A percentile compares a stretch with the other conserved stretches of the same genome.
Conservation (phyloP, 2,797 vertebrate species). For the Nyctibius grandis region DNA sequence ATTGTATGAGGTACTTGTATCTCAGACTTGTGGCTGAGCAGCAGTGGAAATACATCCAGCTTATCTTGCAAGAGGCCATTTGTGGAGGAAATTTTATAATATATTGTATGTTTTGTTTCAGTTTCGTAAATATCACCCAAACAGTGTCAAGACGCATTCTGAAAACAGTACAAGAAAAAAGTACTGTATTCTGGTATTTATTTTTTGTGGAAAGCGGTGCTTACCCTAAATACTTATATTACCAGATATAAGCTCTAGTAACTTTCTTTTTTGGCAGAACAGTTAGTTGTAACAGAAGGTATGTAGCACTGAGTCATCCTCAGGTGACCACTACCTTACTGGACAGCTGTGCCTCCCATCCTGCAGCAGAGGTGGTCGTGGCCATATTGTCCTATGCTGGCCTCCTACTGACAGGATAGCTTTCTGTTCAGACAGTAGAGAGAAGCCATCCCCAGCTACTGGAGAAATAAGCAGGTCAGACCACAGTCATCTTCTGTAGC, state of each 20-base stretch:
- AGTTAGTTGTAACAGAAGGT: not conserved
- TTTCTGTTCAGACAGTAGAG: not conserved
- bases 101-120: not conserved
- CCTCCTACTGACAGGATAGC: not conserved
- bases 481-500: not conserved
- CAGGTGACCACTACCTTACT: not conserved
- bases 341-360: not conserved
- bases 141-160: not conserved
- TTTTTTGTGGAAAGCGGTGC: not conserved
- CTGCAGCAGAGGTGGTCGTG: not conserved
- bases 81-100: not conserved
- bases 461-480: not conserved
- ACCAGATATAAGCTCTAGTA: not conserved
- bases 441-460: not conserved
- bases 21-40: not conserved
- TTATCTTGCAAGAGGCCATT: not conserved
- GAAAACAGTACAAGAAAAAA: not conserved
- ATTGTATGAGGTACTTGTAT: not conserved
- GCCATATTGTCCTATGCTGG: not conserved
- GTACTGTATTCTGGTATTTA: not conserved
- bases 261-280: not conserved
- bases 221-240: not conserved
- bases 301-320: not conserved
- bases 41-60: not conserved
- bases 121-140: not conserved